Evolutionary conservation across 2,797 vertebrate genomes (phyloP), one percentile per base, ranked within the genome.

Genomic region (Acanthopagrus latus): DNA sequence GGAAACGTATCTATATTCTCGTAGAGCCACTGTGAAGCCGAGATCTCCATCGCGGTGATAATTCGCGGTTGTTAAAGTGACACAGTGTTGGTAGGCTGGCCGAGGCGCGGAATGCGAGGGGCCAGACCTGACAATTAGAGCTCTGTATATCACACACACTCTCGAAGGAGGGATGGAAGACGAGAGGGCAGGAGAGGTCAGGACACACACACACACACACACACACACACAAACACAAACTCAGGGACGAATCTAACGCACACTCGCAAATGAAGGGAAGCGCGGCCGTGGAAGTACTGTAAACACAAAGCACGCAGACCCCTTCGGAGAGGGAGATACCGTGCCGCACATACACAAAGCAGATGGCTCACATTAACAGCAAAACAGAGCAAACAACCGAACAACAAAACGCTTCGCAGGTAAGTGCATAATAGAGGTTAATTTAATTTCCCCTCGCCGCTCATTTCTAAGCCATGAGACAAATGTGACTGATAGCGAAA

Each of bases 1-100:
- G 95, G 95, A 96, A 98, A 96, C 94, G 94, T 96, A 96, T 97
- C 96, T 96, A 94, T 97, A 96, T 96, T 97, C 95, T 96, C 95
- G 91, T 95, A 94, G 94, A 94, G 92, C 92, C 93, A 91, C 92
- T 84, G 96, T 91, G 96, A 96, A 96, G 96, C 95, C 89, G 87
- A 95, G 96, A 95, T 95, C 96, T 97, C 95, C 96, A 96, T 96
- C 94, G 94, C 90, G 93, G 95, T 96, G 97, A 97, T 97, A 96
- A 97, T 97, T 98, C 92, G 96, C 94, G 94, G 97, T 96, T 96
- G 96, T 96, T 95, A 96, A 97, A 97, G 95, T 97, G 97, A 97
- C 97, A 97, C 94, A 86, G 94, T 94, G 90, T 95, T 89, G 95
- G 93, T 95, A 91, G 96, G 96, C 93, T 92, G 95, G 95, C 94